Base-by-base conservation (phyloP, 1,140 invertebrate genomes). In the Apis laboriosa region DNA sequence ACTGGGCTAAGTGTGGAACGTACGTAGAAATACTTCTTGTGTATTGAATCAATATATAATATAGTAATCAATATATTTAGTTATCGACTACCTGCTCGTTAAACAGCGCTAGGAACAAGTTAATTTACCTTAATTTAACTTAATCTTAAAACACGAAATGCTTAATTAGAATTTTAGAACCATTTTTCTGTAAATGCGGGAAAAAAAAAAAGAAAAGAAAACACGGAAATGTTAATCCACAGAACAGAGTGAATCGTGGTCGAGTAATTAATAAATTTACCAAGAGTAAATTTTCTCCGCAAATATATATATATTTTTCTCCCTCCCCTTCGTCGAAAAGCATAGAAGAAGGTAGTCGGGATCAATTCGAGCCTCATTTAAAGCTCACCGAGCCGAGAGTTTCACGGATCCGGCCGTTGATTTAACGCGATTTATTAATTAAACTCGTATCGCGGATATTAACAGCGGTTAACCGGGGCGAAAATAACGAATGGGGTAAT, bases 401-500 rank as follows among this genome's bases (percentile, higher is more conserved):
- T 19, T 12, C 51, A 9, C 7, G 58, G 28, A 28, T 24, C 53
- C 63, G 56, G 28, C 21, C 58, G 49, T 82, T 77, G 58, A 77
- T 77, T 74, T 28, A 68, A 61, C 73, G 49, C 73, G 80, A 68
- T 77, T 82, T 77, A 68, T 60, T 82, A 86, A 86, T 84, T 80
- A 67, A 82, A 67, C 84, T 21, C 55, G 68, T 75, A 81, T 78
- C 58, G 74, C 55, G 56, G 71, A 70, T 63, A 71, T 78, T 78
- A 76, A 56, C 53, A 71, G 53, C 15, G 61, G 60, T 70, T 72
- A 71, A 79, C 64, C 77, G n/a, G 24, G 72, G 28, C 61, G 71
- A 87, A 87, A 85, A 76, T 85, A 85, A 88, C 85, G 70, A 43
- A 85, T 72, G 73, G 77, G 61, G 58, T 79, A 43, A 86, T 74